Evolutionary conservation across 2,797 vertebrate genomes (phyloP).

Genomic region (Cuniculus paca): DNA sequence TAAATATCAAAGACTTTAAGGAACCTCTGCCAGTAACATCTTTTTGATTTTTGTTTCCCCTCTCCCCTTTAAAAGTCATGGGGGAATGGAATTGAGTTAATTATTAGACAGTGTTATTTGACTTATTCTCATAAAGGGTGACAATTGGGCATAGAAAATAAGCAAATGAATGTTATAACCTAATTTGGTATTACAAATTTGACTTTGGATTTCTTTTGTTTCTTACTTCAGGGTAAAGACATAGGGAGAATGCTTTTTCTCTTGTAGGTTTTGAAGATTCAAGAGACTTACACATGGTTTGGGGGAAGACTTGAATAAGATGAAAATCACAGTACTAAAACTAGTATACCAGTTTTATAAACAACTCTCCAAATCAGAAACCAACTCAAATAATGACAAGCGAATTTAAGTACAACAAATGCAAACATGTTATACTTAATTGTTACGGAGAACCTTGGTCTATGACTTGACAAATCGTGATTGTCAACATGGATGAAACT

Average conservation of each 20-base stretch:
- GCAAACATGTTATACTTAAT: background rate
- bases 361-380: background rate
- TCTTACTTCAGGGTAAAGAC: background rate
- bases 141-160: slow-evolving; percentile 17
- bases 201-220: slow-evolving; percentile 1
- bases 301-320: background rate
- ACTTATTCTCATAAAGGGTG: background rate
- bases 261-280: background rate
- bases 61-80: background rate
- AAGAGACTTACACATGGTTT: background rate
- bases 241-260: background rate
- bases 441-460: background rate
- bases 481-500: background rate
- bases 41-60: background rate
- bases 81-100: background rate
- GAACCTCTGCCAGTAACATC: background rate
- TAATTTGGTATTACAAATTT: background rate
- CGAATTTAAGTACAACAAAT: slow-evolving; percentile 21
- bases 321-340: slow-evolving; percentile 46
- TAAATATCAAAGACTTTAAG: slow-evolving; percentile 16
- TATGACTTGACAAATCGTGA: background rate
- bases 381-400: background rate
- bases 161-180: background rate
- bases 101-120: background rate
- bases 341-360: background rate